Conservation (phyloP, 1,140 invertebrate species). For the Micrasema longulum region DNA sequence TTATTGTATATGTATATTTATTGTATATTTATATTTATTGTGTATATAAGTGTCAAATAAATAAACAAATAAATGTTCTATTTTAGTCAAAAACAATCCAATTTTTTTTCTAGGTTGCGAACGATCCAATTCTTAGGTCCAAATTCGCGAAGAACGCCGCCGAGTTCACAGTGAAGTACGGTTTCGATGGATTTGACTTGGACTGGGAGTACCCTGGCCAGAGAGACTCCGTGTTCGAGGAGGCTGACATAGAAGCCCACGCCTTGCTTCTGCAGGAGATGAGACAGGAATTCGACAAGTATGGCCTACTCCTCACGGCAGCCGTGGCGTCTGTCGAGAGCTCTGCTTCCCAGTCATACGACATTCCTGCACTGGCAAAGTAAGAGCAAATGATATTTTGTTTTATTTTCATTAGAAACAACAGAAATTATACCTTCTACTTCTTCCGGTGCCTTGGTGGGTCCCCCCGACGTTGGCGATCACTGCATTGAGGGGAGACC, state of each 20-base stretch:
- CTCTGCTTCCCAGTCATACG: slow-evolving; percentile 71
- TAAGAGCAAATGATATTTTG: slow-evolving; percentile 41
- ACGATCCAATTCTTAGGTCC: slow-evolving; percentile 64
- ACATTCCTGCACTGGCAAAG: slow-evolving; percentile 67
- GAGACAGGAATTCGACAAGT: slow-evolving; percentile 67
- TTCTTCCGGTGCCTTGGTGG: too few species aligned
- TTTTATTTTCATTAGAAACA: too few species aligned
- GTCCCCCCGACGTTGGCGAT: too few species aligned
- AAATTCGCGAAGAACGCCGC: slow-evolving; percentile 73
- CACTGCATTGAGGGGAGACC: too few species aligned
- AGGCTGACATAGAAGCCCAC: slow-evolving; percentile 67
- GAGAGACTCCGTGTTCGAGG: slow-evolving; percentile 70
- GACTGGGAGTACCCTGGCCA: slow-evolving; percentile 86
- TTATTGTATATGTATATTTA: too few species aligned
- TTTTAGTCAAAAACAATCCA: too few species aligned
- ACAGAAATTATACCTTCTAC: too few species aligned
- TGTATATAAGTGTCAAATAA: too few species aligned
- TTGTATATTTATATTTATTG: too few species aligned
- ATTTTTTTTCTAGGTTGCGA: slow-evolving; percentile 64
- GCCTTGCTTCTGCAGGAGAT: slow-evolving; percentile 70
- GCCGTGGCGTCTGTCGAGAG: slow-evolving; percentile 71
- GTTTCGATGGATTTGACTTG: slow-evolving; percentile 84
- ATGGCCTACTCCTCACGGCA: slow-evolving; percentile 69
- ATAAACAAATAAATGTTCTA: too few species aligned
- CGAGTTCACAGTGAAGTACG: slow-evolving; percentile 71